phyloP scores from a whole-genome alignment of 2,113 vertebrate genomes.

The Sarotherodon lohbergeri region DNA sequence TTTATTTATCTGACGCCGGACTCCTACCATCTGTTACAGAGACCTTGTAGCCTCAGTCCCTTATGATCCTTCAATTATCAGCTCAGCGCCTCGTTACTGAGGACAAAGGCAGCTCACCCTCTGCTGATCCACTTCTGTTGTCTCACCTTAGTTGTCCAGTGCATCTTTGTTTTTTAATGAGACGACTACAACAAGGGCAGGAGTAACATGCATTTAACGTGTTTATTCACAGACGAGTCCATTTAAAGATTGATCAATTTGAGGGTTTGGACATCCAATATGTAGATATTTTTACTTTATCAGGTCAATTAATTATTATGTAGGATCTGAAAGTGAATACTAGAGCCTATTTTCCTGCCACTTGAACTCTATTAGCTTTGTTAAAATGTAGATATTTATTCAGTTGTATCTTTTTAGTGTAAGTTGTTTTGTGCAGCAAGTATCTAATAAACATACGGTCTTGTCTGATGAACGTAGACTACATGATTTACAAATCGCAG shows the following conservation, averaged over 20 bases:
- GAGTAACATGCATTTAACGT: background rate
- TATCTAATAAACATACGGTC: background rate
- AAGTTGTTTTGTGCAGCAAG: background rate
- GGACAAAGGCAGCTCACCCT: background rate
- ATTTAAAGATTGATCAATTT: background rate
- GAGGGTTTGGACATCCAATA: background rate
- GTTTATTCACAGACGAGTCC: background rate
- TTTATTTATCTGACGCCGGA: conserved; percentile 37
- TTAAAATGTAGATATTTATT: background rate
- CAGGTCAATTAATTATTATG: background rate
- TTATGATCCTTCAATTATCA: conserved; percentile 43
- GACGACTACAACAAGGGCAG: background rate
- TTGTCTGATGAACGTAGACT: background rate
- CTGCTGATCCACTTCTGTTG: background rate
- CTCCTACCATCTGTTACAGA: conserved; percentile 46
- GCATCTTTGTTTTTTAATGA: background rate
- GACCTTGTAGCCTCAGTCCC: conserved; percentile 1
- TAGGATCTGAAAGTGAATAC: background rate
- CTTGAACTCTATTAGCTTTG: background rate
- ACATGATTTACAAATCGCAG: background rate
- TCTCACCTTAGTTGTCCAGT: background rate
- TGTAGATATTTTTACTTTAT: background rate
- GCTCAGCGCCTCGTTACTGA: conserved; percentile 11
- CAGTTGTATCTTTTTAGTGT: background rate
- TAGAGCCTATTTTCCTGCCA: background rate